Conservation (phyloP, 2,797 vertebrate genomes). For the Enteromius viviparus region DNA sequence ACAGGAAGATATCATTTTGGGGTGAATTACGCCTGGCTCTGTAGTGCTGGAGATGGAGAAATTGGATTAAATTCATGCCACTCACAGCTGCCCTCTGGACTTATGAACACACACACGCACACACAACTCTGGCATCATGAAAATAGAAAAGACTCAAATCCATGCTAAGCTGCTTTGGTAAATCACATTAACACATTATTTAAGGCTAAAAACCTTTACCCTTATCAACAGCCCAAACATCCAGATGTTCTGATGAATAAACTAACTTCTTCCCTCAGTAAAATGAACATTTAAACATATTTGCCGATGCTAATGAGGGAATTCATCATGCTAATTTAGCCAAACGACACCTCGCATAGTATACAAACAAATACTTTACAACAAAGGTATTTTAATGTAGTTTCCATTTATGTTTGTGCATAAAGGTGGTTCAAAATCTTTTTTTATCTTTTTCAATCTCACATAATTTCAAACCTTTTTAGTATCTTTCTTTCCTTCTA, state of each 20-base stretch:
- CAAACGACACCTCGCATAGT: not conserved
- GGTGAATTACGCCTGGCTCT: constrained; percentile 32
- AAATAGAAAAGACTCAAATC: constrained; percentile 59
- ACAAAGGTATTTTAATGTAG: not conserved
- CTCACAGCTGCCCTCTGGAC: constrained; percentile 50
- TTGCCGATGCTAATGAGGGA: constrained; percentile 36
- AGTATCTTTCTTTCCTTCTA: not conserved
- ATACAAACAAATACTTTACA: not conserved
- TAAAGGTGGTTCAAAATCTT: not conserved
- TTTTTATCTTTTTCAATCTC: not conserved
- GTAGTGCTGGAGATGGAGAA: constrained; percentile 38
- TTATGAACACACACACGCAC: constrained; percentile 21
- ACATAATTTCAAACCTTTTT: not conserved
- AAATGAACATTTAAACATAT: constrained; percentile 15
- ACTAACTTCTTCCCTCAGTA: constrained; percentile 6
- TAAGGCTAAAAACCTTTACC: constrained; percentile 46
- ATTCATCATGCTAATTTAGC: constrained; percentile 28
- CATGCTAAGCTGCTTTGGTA: constrained; percentile 58
- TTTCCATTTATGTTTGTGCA: not conserved
- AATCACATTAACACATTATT: constrained; percentile 64
- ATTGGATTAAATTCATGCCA: constrained; percentile 54
- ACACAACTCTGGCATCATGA: constrained; percentile 48
- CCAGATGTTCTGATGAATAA: constrained; percentile 51
- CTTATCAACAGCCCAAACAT: constrained; percentile 48
- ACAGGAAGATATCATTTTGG: constrained; percentile 28